Percentiles rank a stretch among this genome's conserved stretches.
Evolutionary conservation across 2,113 vertebrate species (phyloP).

Genomic region (Strigops habroptila): DNA sequence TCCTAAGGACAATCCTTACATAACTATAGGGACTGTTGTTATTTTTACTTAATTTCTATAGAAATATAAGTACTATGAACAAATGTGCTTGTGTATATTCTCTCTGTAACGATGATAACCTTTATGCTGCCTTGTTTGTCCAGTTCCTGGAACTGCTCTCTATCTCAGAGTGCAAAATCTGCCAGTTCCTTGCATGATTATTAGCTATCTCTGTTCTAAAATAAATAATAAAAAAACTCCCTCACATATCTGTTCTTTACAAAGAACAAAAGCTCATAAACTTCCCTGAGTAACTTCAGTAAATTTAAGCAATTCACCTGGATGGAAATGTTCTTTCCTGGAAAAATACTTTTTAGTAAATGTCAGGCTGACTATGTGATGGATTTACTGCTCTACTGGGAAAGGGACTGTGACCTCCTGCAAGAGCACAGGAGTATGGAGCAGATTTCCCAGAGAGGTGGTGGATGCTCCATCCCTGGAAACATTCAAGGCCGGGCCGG

Average conservation of each 20-base stretch:
- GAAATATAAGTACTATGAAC: neutral
- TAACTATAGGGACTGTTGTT: neutral
- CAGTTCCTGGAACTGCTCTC: slow-evolving; percentile 18
- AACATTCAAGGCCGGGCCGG: neutral
- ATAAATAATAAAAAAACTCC: neutral
- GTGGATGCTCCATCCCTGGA: neutral
- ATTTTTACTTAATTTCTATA: neutral
- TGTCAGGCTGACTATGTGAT: neutral
- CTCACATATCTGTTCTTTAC: neutral
- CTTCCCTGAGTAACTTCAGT: neutral
- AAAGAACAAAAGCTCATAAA: neutral
- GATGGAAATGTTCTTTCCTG: neutral
- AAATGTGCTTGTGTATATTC: neutral
- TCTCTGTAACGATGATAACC: neutral
- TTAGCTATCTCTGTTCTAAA: neutral
- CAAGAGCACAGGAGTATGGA: neutral
- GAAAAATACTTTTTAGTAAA: neutral
- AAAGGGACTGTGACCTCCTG: neutral
- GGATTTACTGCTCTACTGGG: neutral
- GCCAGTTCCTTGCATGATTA: neutral
- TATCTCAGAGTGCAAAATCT: neutral
- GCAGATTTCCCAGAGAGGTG: neutral
- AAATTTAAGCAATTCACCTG: neutral
- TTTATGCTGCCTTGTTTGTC: neutral
- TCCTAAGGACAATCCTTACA: neutral